These are phyloP conservation scores for Misgurnus anguillicaudatus DNA, from an alignment of 2,113 vertebrate genomes.

Conservation along the genomic window DNA sequence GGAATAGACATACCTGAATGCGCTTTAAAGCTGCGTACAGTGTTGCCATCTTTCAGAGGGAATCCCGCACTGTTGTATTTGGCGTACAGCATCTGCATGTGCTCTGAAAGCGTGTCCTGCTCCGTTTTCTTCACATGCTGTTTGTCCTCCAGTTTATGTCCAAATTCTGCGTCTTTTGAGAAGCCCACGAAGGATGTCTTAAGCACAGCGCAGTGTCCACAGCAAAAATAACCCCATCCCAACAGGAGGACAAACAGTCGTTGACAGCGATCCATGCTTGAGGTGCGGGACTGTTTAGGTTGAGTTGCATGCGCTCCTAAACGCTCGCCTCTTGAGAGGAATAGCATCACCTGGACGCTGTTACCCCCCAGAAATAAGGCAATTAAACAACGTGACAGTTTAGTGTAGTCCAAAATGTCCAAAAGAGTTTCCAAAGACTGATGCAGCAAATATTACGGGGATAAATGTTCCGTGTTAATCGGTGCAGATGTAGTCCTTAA, in stretches of 20 bases:
- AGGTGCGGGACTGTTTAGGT: neutral
- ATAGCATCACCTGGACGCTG: slow-evolving; percentile 61
- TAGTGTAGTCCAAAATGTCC: slow-evolving; percentile 10
- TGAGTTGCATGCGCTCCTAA: slow-evolving; percentile 50
- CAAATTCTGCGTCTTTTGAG: slow-evolving; percentile 59
- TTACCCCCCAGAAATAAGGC: slow-evolving; percentile 15
- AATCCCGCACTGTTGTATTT: slow-evolving; percentile 79
- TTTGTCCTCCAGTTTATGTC: slow-evolving; percentile 46
- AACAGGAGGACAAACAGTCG: slow-evolving; percentile 74
- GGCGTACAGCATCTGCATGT: slow-evolving; percentile 90
- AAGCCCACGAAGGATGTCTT: slow-evolving; percentile 60
- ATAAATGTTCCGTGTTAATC: slow-evolving; percentile 3
- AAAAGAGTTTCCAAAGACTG: slow-evolving; percentile 6
- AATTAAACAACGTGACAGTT: neutral
- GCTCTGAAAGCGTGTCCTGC: slow-evolving; percentile 84
- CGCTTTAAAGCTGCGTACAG: slow-evolving; percentile 85
- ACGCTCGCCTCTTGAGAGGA: slow-evolving; percentile 54
- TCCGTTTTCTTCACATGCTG: slow-evolving; percentile 49
- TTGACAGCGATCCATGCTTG: slow-evolving; percentile 73
- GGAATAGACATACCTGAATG: slow-evolving; percentile 72
- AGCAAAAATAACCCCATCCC: slow-evolving; percentile 75
- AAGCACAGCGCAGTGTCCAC: slow-evolving; percentile 71
- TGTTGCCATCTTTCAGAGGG: slow-evolving; percentile 83
- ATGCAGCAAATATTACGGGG: slow-evolving; percentile 8
- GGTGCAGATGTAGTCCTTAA: neutral